Evolutionary conservation across 2,888 invertebrate genomes (phyloP).

Genomic region (Glomeris marginata): DNA sequence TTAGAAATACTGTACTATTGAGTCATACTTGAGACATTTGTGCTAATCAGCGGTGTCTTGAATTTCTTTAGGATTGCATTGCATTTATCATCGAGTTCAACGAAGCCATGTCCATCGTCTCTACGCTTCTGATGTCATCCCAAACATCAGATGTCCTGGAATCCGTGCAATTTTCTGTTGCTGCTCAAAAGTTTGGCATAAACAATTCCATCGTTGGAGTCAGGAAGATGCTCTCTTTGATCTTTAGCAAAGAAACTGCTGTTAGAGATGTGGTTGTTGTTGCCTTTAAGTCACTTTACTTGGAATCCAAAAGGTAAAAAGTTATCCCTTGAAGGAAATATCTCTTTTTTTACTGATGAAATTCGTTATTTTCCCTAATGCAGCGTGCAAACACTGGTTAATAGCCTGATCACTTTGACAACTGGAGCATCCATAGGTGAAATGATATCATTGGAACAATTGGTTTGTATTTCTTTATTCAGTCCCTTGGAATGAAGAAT

Average conservation of each 20-base stretch:
- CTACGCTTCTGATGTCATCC: conserved; percentile 44
- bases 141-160: conserved; percentile 64
- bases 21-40: background rate
- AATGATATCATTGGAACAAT: conserved; percentile 42
- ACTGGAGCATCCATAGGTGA: conserved; percentile 42
- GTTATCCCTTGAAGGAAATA: background rate
- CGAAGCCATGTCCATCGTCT: conserved; percentile 46
- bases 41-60: background rate
- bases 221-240: conserved; percentile 56
- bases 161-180: conserved; percentile 74
- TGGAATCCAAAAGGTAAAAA: conserved; percentile 25
- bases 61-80: conserved; percentile 34
- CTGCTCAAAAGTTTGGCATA: conserved; percentile 62
- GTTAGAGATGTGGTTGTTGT: conserved; percentile 52
- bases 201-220: conserved; percentile 54
- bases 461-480: conserved; percentile 27
- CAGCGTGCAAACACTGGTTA: conserved; percentile 33
- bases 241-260: conserved; percentile 63
- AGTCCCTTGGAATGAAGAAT: background rate
- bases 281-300: conserved; percentile 58
- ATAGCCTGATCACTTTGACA: conserved; percentile 42
- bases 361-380: background rate
- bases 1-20: background rate
- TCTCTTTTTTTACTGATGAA: background rate
- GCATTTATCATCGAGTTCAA: conserved; percentile 38